Base-by-base conservation (phyloP, 1,140 invertebrate genomes). In the Grapholita molesta region DNA sequence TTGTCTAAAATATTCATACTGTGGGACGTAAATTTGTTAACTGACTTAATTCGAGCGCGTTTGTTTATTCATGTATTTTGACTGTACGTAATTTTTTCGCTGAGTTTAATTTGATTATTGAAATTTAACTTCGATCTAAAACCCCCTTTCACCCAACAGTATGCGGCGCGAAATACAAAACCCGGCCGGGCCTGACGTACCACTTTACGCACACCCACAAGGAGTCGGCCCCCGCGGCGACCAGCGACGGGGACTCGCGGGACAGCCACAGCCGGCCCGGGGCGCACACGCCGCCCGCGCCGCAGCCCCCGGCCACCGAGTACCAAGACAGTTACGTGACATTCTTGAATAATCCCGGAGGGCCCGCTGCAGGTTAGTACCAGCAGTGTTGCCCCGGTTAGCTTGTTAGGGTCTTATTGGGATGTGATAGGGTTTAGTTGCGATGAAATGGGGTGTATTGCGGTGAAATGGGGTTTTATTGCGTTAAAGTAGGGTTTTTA, bases 161-260 rank as follows among this genome's bases (percentile, higher is more conserved):
- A 88, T 99, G 98, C 94, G 96, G 97, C 88, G 97, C 97, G 84
- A 96, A 98, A 83, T 99, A 99, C 95, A 99, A 99, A 94, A 99
- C 98, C 65, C 95, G 98, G 77, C 97, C 98, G 72, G 98, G 98
- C 78, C 94, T 99, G 82, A 97, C 97, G 78, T 99, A 99, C 94
- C 98, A 99, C 94, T 98, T 98, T 94, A 96, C 96, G 89, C 98
- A 99, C 94, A 97, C 97, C 82, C 98, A 99, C 94, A 96, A 97
- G 93, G 96, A 96, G 85, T 90, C 92, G 69, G 79, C 77, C 85
- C 84, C 89, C 83, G 79, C 82, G 61, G 73, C 75, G 64, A 76
- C 86, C 70, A 87, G 84, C 74, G 83, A 88, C 78, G 83, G 90
- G 57, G 86, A 85, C 73, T 82, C 85, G 18, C 80, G 86, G n/a